Conservation (phyloP, 1,140 invertebrate species). For the Penaeus japonicus region DNA sequence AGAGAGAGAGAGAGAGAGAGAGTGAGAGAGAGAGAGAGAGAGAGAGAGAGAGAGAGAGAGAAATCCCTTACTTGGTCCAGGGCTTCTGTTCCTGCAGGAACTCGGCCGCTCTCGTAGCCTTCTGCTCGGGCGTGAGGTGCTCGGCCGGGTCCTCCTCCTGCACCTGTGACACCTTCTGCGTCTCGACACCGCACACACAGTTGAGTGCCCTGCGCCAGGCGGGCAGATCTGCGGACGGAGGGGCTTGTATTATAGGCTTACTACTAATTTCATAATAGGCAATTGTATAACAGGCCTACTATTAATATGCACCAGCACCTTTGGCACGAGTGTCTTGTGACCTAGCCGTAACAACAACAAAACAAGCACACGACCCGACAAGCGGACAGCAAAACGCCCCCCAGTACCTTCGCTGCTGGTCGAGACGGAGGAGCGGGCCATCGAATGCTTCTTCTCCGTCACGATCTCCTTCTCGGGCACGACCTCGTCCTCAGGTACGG, state of each 20-base stretch:
- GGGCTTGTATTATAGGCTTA: not conserved
- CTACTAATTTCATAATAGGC: not conserved
- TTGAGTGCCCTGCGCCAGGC: slow-evolving; percentile 23
- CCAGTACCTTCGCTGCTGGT: no score
- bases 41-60: not conserved
- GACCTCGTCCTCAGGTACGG: not conserved
- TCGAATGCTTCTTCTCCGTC: no score
- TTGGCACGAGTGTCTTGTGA: no score
- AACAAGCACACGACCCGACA: not conserved
- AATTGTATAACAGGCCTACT: not conserved
- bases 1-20: no score
- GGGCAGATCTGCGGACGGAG: slow-evolving; percentile 13
- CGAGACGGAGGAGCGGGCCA: no score
- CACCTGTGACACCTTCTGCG: not conserved
- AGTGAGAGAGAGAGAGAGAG: no score
- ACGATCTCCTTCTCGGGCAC: no score
- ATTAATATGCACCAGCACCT: no score
- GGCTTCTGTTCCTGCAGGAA: slow-evolving; percentile 38
- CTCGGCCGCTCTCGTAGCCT: slow-evolving; percentile 21
- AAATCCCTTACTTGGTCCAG: slow-evolving; percentile 26
- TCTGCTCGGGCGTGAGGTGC: slow-evolving; percentile 26
- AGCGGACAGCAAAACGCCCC: not conserved
- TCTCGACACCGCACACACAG: slow-evolving; percentile 26
- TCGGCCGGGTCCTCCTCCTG: slow-evolving; percentile 2
- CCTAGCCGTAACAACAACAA: no score